Conservation (phyloP, 2,113 vertebrate species). For the Pristiophorus japonicus region DNA sequence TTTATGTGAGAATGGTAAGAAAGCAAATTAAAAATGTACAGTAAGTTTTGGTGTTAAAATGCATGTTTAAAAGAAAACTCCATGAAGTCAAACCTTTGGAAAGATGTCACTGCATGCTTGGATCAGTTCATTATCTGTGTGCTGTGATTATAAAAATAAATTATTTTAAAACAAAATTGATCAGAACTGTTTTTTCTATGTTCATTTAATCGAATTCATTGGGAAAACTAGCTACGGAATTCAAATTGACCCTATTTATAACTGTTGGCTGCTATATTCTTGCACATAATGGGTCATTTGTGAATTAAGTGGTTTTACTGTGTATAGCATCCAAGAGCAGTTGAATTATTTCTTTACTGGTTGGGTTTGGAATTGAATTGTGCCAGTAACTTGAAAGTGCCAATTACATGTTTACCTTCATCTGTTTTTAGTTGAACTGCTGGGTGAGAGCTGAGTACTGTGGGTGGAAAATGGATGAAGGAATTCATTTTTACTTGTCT, state of each 20-base stretch:
- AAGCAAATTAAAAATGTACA: neutral
- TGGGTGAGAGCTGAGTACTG: neutral
- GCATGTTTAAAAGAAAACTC: neutral
- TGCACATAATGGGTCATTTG: neutral
- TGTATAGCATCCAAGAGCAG: neutral
- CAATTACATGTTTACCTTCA: neutral
- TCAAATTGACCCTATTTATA: neutral
- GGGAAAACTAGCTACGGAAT: neutral
- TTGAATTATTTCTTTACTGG: neutral
- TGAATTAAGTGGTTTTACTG: neutral
- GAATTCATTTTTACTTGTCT: neutral
- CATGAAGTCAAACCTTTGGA: neutral
- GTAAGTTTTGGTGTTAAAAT: neutral
- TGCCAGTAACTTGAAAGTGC: neutral
- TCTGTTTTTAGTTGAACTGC: neutral
- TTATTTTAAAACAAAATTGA: neutral
- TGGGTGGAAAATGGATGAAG: neutral
- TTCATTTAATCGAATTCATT: neutral
- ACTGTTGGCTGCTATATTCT: neutral
- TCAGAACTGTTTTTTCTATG: neutral
- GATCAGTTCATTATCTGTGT: neutral
- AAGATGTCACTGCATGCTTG: neutral
- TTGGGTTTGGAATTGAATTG: slow-evolving; percentile 6
- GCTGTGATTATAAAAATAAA: neutral
- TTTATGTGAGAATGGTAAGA: neutral